Conservation (phyloP, 2,797 vertebrate species). For the Sebastes umbrosus region DNA sequence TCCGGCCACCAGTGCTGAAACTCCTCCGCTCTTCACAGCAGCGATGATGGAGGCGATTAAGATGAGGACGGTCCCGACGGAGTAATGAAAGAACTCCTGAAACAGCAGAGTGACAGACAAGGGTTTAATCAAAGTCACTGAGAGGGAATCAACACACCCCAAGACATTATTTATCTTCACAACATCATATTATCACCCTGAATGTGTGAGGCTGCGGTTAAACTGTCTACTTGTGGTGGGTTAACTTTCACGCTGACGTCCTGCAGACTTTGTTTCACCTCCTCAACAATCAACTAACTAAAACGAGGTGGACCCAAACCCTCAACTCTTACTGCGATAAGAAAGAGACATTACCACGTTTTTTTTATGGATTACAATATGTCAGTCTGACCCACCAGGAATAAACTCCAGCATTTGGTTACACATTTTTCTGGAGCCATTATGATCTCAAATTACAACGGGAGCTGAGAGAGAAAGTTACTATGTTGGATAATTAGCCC, state of each 20-base stretch:
- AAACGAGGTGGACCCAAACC: too few relatives aligned
- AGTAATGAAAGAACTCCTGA: slow-evolving; percentile 95
- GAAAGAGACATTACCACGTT: background rate
- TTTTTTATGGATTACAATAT: background rate
- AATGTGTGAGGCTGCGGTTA: too few relatives aligned
- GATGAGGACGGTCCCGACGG: slow-evolving; percentile 87
- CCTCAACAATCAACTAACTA: too few relatives aligned
- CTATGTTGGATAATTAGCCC: background rate
- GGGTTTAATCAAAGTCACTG: background rate
- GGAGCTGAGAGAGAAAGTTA: background rate
- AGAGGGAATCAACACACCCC: background rate
- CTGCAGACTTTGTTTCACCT: too few relatives aligned
- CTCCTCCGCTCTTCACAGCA: slow-evolving; percentile 77
- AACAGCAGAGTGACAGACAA: background rate
- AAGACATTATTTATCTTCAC: too few relatives aligned
- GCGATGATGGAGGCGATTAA: slow-evolving; percentile 89
- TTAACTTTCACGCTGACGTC: too few relatives aligned
- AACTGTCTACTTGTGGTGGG: too few relatives aligned
- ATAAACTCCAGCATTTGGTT: background rate
- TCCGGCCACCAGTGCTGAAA: slow-evolving; percentile 83
- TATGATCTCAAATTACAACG: background rate
- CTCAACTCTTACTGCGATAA: too few relatives aligned
- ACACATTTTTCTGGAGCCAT: background rate
- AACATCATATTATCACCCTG: too few relatives aligned
- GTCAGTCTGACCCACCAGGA: background rate